Evolutionary conservation across 2,888 invertebrate species (phyloP).

Genomic region (Agrochola litura): DNA sequence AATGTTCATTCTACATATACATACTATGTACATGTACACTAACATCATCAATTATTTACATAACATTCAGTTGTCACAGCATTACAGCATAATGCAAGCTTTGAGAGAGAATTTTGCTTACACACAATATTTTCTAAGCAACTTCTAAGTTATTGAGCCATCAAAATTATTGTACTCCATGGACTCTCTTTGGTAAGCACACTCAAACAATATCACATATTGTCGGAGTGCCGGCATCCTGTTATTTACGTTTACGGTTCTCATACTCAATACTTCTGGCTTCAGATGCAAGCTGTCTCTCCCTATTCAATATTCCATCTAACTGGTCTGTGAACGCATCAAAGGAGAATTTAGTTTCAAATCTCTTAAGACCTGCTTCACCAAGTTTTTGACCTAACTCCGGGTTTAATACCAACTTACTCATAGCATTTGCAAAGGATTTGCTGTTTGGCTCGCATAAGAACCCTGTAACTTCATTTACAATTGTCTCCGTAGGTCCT

Average conservation of each 20-base stretch:
- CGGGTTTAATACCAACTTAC: conserved; percentile 91
- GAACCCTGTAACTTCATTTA: conserved; percentile 95
- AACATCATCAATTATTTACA: conserved; percentile 17
- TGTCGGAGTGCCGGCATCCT: conserved; percentile 83
- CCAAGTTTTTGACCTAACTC: conserved; percentile 93
- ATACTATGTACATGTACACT: conserved; percentile 2
- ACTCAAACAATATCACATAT: conserved; percentile 89
- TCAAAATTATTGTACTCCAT: conserved; percentile 18
- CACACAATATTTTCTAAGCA: conserved; percentile 10
- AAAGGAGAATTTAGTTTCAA: conserved; percentile 95
- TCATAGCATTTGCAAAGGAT: conserved; percentile 95
- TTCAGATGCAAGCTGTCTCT: conserved; percentile 85
- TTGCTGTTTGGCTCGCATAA: conserved; percentile 93
- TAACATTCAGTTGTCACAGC: conserved; percentile 7
- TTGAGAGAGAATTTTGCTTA: conserved; percentile 19
- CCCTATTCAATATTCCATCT: conserved; percentile 88
- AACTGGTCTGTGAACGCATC: conserved; percentile 94
- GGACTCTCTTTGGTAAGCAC: conserved; percentile 70
- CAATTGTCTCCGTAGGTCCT: conserved; percentile 98
- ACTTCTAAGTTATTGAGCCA: conserved; percentile 20
- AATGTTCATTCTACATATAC: conserved; percentile 3
- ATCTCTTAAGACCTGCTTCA: conserved; percentile 93
- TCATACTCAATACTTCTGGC: conserved; percentile 84
- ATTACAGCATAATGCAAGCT: conserved; percentile 29
- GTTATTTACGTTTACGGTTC: conserved; percentile 85